Conservation (phyloP, 2,888 invertebrate genomes). For the Oxycera nigricornis region DNA sequence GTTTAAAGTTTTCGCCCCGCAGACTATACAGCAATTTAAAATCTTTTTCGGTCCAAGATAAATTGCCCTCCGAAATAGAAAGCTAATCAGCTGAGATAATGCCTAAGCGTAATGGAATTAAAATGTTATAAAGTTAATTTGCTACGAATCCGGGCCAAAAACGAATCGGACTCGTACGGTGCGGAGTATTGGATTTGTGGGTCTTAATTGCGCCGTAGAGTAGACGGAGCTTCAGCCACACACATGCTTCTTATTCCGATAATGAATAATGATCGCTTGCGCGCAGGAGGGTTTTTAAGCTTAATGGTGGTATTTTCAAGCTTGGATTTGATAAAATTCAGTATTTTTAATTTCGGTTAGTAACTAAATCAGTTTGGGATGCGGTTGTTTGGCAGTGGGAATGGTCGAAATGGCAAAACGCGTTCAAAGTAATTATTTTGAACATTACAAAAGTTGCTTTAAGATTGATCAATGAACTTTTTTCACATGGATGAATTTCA, state of each 20-base stretch:
- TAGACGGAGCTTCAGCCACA: not conserved
- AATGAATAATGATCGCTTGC: constrained; percentile 25
- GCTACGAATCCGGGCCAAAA: constrained; percentile 1
- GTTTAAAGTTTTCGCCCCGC: too few relatives aligned
- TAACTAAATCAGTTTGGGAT: constrained; percentile 1
- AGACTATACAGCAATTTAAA: not conserved
- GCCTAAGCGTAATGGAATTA: constrained; percentile 31
- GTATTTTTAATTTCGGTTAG: constrained; percentile 6
- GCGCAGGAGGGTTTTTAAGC: constrained; percentile 9
- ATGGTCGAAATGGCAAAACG: not conserved
- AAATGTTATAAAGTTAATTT: constrained; percentile 34
- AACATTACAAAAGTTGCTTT: too few relatives aligned
- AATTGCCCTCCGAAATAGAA: constrained; percentile 33
- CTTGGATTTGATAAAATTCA: constrained; percentile 30
- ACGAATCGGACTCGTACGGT: not conserved
- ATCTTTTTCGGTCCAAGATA: constrained; percentile 13
- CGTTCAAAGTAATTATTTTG: not conserved
- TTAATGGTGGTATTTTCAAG: constrained; percentile 36
- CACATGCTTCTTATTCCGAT: constrained; percentile 17
- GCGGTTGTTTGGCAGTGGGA: not conserved
- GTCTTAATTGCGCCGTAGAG: not conserved
- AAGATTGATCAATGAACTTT: too few relatives aligned
- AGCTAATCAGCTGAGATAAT: constrained; percentile 39
- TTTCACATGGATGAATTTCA: too few relatives aligned
- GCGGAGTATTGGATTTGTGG: not conserved